These are phyloP conservation scores for Lithophane ornitopus DNA, from an alignment of 2,888 invertebrate genomes.

Conservation along the genomic window DNA sequence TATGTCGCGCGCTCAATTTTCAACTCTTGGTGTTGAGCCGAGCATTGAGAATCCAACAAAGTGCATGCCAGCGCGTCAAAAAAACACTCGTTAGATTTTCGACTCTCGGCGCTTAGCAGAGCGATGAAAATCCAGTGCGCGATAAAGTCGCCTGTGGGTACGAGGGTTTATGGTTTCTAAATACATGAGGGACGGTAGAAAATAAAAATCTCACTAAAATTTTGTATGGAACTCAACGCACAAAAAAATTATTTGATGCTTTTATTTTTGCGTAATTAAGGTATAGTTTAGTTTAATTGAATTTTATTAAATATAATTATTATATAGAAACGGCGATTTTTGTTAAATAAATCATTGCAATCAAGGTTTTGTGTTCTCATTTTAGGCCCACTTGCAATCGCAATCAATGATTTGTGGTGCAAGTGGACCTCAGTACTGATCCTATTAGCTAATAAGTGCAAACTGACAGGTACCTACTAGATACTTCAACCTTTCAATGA, in stretches of 20 bases:
- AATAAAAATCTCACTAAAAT: not conserved
- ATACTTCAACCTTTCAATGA: too few relatives aligned
- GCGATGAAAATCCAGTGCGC: not conserved
- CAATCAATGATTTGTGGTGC: too few relatives aligned
- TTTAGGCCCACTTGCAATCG: slow-evolving; percentile 1
- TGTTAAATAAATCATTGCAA: slow-evolving; percentile 77
- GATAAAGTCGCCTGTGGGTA: not conserved
- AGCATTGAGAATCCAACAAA: not conserved
- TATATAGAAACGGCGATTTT: slow-evolving; percentile 69
- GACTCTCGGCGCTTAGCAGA: not conserved
- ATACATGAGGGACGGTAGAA: too few relatives aligned
- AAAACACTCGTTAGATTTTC: not conserved
- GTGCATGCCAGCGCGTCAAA: not conserved
- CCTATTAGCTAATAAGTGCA: too few relatives aligned
- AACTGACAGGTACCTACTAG: too few relatives aligned
- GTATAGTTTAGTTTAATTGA: slow-evolving; percentile 50
- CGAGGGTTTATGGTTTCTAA: not conserved
- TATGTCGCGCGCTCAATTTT: not conserved
- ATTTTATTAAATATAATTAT: slow-evolving; percentile 58
- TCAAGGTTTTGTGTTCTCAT: slow-evolving; percentile 59
- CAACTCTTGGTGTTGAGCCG: not conserved
- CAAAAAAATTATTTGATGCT: not conserved
- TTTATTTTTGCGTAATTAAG: slow-evolving; percentile 32
- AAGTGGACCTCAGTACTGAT: too few relatives aligned
- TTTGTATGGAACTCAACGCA: slow-evolving; percentile 30